Percentiles rank a stretch among this genome's conserved stretches.
phyloP scores from a whole-genome alignment of 2,113 vertebrate species.

The Sander vitreus region DNA sequence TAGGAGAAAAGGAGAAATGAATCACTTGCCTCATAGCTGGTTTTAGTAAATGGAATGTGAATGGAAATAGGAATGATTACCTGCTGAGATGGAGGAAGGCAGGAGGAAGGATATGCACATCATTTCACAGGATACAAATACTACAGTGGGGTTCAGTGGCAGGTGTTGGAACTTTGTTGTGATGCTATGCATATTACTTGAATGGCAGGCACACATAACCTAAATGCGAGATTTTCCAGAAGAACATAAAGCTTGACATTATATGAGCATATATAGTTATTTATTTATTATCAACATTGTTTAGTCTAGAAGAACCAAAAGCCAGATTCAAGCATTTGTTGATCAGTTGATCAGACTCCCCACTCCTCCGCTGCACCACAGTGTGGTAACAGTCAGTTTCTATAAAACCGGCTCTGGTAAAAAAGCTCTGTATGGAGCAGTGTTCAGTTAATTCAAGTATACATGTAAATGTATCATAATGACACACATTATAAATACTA shows the following conservation, averaged over 20 bases:
- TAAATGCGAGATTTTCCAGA: constrained; percentile 2
- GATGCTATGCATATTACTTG: constrained; percentile 29
- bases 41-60: constrained; percentile 61
- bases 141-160: not conserved
- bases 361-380: not conserved
- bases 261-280: not conserved
- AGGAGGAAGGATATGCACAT: constrained; percentile 30
- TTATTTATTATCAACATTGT: not conserved
- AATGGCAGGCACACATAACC: constrained; percentile 1
- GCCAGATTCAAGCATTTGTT: not conserved
- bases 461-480: not conserved
- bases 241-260: not conserved
- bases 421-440: not conserved
- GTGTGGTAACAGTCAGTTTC: not conserved
- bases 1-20: constrained; percentile 47
- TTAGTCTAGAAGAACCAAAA: not conserved
- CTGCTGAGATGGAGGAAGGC: constrained; percentile 46
- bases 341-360: not conserved
- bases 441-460: not conserved
- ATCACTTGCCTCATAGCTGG: constrained; percentile 58
- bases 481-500: not conserved
- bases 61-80: constrained; percentile 55
- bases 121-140: constrained; percentile 43
- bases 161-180: constrained; percentile 28
- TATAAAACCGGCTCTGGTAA: not conserved